A percentile compares a stretch with the other conserved stretches of the same genome.
phyloP scores from a whole-genome alignment of 92 coral and sea anemone species.

The Virgularia gustaviana region DNA sequence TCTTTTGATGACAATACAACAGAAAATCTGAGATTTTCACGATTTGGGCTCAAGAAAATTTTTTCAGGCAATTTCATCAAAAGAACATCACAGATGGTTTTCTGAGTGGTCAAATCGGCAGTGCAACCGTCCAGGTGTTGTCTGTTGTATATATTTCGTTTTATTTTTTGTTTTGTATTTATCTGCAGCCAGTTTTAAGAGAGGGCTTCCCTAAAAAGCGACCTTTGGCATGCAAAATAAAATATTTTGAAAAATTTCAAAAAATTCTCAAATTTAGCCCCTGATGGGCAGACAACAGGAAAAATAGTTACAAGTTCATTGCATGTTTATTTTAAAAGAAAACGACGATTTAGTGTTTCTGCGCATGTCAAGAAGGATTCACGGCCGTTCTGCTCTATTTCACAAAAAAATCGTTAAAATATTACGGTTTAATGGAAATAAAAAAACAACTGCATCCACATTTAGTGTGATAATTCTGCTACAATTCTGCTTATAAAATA shows the following conservation, averaged over 20 bases:
- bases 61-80: background rate
- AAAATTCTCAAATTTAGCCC: conserved; percentile 49
- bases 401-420: conserved; percentile 11
- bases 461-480: background rate
- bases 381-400: conserved; percentile 19
- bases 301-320: conserved; percentile 41
- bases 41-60: conserved; percentile 43
- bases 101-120: conserved; percentile 31
- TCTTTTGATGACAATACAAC: conserved; percentile 30
- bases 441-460: background rate
- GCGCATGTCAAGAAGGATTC: conserved; percentile 3
- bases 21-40: conserved; percentile 42
- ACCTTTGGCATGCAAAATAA: too few species aligned
- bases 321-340: conserved; percentile 46
- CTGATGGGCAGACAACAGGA: conserved; percentile 42
- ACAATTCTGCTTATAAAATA: background rate
- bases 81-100: background rate
- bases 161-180: too few species aligned
- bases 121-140: too few species aligned
- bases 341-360: conserved; percentile 45
- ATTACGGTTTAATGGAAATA: conserved; percentile 7
- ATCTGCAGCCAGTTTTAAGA: too few species aligned
- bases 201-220: too few species aligned
- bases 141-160: too few species aligned
- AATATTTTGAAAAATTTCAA: too few species aligned